A percentile compares a stretch with the other conserved stretches of the same genome.
These are phyloP conservation scores for Apocrypta bakeri DNA, from an alignment of 1,140 invertebrate genomes.

Conservation along the genomic window DNA sequence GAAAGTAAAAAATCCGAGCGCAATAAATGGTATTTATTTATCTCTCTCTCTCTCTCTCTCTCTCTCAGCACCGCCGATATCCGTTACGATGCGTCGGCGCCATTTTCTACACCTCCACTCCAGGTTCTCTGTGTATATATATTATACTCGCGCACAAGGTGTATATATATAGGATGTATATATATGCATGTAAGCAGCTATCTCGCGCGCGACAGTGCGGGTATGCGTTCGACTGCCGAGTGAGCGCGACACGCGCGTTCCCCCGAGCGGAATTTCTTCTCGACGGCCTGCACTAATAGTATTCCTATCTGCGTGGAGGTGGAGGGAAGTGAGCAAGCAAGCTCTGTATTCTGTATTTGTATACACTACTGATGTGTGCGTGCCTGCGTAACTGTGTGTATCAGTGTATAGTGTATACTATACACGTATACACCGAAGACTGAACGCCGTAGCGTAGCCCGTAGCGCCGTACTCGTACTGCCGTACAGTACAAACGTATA, in stretches of 20 bases:
- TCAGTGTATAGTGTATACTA: neutral
- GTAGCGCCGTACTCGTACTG: too few species aligned
- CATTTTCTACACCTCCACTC: constrained; percentile 41
- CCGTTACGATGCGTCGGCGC: constrained; percentile 38
- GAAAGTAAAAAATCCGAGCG: neutral
- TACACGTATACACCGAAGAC: too few species aligned
- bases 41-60: neutral
- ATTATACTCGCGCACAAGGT: neutral
- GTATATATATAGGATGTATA: neutral
- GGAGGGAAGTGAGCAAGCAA: neutral
- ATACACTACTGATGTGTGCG: neutral
- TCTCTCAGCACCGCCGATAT: neutral
- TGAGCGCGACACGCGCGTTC: neutral
- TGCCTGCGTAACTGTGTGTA: neutral
- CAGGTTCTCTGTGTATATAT: neutral
- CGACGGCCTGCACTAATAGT: neutral
- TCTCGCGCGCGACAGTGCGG: neutral
- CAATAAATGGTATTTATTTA: neutral
- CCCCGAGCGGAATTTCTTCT: neutral
- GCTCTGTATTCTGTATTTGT: too few species aligned
- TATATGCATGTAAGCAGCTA: neutral
- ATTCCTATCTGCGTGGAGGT: neutral
- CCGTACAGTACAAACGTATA: too few species aligned
- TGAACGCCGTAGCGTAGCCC: too few species aligned
- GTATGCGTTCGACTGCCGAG: neutral